phyloP scores from a whole-genome alignment of 2,888 invertebrate species.

The Hydroisotoma schaefferi region DNA sequence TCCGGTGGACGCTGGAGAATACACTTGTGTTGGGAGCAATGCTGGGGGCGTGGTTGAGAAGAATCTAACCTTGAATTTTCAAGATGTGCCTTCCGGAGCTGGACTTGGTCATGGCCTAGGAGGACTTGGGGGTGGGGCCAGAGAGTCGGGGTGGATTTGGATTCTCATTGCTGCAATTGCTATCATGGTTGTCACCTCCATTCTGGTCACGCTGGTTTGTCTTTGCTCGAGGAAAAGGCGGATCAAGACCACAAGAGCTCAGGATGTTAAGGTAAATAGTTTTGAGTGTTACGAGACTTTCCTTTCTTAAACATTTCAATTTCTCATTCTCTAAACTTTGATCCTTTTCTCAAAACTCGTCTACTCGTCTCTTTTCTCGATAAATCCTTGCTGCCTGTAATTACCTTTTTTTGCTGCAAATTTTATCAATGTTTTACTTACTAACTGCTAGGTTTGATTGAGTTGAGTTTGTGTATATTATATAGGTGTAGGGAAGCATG shows the following conservation, averaged over 20 bases:
- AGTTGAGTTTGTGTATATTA: too few species aligned
- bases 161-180: slow-evolving; percentile 32
- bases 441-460: too few species aligned
- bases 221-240: slow-evolving; percentile 34
- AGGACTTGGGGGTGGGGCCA: slow-evolving; percentile 16
- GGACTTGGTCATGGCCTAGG: slow-evolving; percentile 32
- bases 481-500: too few species aligned
- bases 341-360: too few species aligned
- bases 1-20: slow-evolving; percentile 76
- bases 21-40: slow-evolving; percentile 75
- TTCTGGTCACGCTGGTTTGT: slow-evolving; percentile 33
- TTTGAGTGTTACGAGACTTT: too few species aligned
- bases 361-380: too few species aligned
- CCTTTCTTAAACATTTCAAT: too few species aligned
- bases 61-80: slow-evolving; percentile 64
- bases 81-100: slow-evolving; percentile 45
- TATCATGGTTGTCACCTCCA: slow-evolving; percentile 26
- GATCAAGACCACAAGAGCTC: slow-evolving; percentile 36
- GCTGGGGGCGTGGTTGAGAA: slow-evolving; percentile 72
- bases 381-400: too few species aligned
- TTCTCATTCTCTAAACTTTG: too few species aligned
- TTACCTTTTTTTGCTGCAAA: too few species aligned
- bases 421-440: too few species aligned
- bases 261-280: slow-evolving; percentile 40
- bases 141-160: slow-evolving; percentile 38